These are phyloP conservation scores for Osmoderma eremita DNA, from an alignment of 2,888 invertebrate genomes.

Conservation along the genomic window DNA sequence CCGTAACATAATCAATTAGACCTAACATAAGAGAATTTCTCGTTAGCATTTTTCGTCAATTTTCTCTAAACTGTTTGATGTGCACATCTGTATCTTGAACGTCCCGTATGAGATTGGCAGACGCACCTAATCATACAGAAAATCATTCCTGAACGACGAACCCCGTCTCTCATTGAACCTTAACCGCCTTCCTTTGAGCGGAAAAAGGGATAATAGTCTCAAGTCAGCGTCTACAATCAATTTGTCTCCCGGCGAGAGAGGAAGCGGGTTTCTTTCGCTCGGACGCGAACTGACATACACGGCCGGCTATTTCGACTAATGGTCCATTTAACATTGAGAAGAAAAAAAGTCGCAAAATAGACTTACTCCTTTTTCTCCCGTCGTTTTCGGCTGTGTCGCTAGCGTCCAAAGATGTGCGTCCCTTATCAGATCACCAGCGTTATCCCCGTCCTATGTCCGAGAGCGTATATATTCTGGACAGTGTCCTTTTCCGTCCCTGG, in stretches of 20 bases:
- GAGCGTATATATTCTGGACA: too few relatives aligned
- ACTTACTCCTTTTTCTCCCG: slow-evolving; percentile 31
- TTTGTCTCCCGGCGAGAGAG: slow-evolving; percentile 36
- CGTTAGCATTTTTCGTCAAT: not conserved
- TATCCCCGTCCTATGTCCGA: not conserved
- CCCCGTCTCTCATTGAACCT: slow-evolving; percentile 32
- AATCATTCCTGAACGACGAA: slow-evolving; percentile 24
- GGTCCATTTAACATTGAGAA: slow-evolving; percentile 44
- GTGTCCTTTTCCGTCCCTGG: not conserved
- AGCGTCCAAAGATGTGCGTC: not conserved
- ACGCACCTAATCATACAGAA: slow-evolving; percentile 34
- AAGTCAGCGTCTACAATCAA: slow-evolving; percentile 43
- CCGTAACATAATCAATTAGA: too few relatives aligned
- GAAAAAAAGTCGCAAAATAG: slow-evolving; percentile 37
- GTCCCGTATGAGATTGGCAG: not conserved
- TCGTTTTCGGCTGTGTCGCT: slow-evolving; percentile 9
- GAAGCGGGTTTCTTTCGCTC: slow-evolving; percentile 1
- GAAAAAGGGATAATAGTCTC: slow-evolving; percentile 40
- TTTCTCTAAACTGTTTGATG: not conserved
- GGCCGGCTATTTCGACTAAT: slow-evolving; percentile 42
- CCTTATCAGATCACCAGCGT: slow-evolving; percentile 24
- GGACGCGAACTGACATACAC: slow-evolving; percentile 42
- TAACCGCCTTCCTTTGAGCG: slow-evolving; percentile 30
- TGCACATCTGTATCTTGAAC: not conserved
- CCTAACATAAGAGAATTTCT: too few relatives aligned